Evolutionary conservation across 1,140 invertebrate species (phyloP), one percentile per base, ranked within the genome.

Genomic region (Lysiphlebus fabarum): DNA sequence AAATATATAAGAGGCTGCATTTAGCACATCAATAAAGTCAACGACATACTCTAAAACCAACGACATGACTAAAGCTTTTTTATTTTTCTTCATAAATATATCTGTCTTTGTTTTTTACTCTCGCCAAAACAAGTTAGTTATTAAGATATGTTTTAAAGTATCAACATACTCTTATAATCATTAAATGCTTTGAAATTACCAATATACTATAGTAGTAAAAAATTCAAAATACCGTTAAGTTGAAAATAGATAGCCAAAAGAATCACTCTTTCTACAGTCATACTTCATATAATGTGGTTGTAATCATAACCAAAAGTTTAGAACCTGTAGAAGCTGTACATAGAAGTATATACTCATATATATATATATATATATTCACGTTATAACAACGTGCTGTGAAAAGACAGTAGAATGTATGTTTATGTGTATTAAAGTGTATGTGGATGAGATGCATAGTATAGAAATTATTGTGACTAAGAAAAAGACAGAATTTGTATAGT

Each of bases 321-420:
- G 47, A 50, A 44, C 10, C 41, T 43, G 12, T 17, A 38, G 6
- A 50, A 42, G 47, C 17, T n/a, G 44, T 41, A 11, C 7, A n/a
- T n/a, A n/a, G n/a, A n/a, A n/a, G n/a, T n/a, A n/a, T n/a, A n/a
- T n/a, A n/a, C n/a, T n/a, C n/a, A n/a, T n/a, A n/a, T n/a, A n/a
- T n/a, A n/a, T 26, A 26, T 26, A 43, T 50, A 59, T 9, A 50
- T n/a, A 17, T 62, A 44, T 58, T 62, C 56, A 49, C 42, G 50
- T 55, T 58, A 60, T 51, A 67, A 62, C 68, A 68, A 71, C 67
- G 65, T 67, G 65, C 58, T 50, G 58, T 63, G 64, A 59, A 65
- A 4, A 26, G 2, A 4, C 17, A 26, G 17, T 26, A 1, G 17
- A 26, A 26, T 26, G 4, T 26, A 4, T 26, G 4, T 26, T 1